Evolutionary conservation across 2,888 invertebrate genomes (phyloP), one percentile per base, ranked within the genome.

Genomic region (Choristoneura rosaceana): DNA sequence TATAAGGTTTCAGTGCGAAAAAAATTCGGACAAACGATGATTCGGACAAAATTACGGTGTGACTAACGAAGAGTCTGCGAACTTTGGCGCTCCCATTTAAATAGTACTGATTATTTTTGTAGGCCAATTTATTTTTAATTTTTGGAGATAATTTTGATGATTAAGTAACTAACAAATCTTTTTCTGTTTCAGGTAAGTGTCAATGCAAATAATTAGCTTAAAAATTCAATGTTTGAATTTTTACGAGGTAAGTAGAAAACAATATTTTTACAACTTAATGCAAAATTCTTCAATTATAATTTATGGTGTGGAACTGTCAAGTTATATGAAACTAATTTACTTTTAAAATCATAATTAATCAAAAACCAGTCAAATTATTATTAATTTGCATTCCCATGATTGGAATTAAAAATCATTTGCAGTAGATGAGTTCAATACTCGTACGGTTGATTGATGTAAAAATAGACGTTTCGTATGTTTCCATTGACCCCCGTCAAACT

Each of bases 121-220:
- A 25, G 2, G 2, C 25, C 25, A 25, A 25, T 25, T 25, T 25
- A 25, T 25, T 25, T 25, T 25, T 25, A 25, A 25, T 25, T 25
- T 25, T 25, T 25, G 25, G 25, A 38, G 4, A 4, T 50, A 10
- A 34, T 63, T 34, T 34, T 2, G 5, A 33, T 38, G 34, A 7
- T 33, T 8, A n/a, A n/a, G n/a, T n/a, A 45, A 45, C 12, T 64
- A n/a, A 64, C 15, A 34, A 15, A 15, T 15, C 12, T 45, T 60
- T 60, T 70, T 70, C 74, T 77, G 76, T 77, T 79, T 69, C 77
- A 79, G 78, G 78, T 79, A 75, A 79, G 78, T 79, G n/a, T 60
- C 63, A 34, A 50, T 15, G 33, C 4, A 33, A 7, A 14, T 33
- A 25, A 5, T n/a, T 47, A 5, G 4, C 47, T 2, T n/a, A 47